Evolutionary conservation across 2,888 invertebrate species (phyloP), one percentile per base, ranked within the genome.

Genomic region (Drosophila anomelani): DNA sequence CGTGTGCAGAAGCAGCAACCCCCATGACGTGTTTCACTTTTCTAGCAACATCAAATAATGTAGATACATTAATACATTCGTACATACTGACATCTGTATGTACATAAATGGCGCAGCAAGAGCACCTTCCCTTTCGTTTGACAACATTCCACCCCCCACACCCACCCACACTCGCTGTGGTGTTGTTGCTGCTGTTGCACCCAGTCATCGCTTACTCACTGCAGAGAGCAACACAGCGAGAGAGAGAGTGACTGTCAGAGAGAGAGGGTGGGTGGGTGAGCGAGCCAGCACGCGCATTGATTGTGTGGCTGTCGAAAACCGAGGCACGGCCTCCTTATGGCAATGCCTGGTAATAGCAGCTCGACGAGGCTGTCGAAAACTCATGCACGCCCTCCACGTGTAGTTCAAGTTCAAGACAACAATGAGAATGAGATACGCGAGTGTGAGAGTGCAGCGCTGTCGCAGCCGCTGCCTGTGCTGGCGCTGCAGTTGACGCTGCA

Each of bases 331-430:
- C 90, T 91, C 91, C 74, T 78, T 84, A 81, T 44, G 75, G 64
- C 67, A 57, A n/a, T 3, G 29, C 55, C 68, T 51, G 44, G 46
- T 44, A 20, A 20, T 17, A 15, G 63, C 47, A 20, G 36, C 63
- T 49, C 49, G 9, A 32, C 29, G 51, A 13, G 60, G 53, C 57
- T 69, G 90, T 90, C 56, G 81, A 87, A 90, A 91, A 82, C 75
- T 57, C 72, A 71, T 89, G 90, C 90, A 90, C 85, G 83, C 84
- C 92, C 92, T 90, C 92, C 92, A 92, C 92, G 92, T 92, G 92
- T 91, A 91, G 92, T 92, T 92, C 92, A 92, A 92, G 92, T 92
- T 92, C 91, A 92, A 85, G 90, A 81, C 69, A 87, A 81, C 58
- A 82, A 74, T 74, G 72, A 88, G 56, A 76, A 76, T 70, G 36